A percentile compares a stretch with the other conserved stretches of the same genome.
Conservation (phyloP, 2,113 vertebrate species). For the Pedetes capensis region DNA sequence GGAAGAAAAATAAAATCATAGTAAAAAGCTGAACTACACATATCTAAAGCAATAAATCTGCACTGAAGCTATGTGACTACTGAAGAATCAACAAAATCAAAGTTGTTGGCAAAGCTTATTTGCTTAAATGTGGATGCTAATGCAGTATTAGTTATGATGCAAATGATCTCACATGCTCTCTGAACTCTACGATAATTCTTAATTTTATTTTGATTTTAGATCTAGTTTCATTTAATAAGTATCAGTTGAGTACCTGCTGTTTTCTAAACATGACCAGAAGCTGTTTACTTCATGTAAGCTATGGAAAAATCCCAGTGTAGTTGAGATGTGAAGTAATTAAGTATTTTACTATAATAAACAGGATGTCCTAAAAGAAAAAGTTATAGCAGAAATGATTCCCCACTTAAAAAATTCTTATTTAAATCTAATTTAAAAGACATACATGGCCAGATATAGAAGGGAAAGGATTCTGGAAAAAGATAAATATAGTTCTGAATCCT, state of each 20-base stretch:
- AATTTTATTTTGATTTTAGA: not conserved
- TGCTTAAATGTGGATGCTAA: not conserved
- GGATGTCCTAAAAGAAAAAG: not conserved
- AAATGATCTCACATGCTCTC: not conserved
- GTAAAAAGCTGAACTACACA: not conserved
- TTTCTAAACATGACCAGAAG: not conserved
- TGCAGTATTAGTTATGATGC: not conserved
- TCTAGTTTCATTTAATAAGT: not conserved
- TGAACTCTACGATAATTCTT: not conserved
- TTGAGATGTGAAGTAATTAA: not conserved
- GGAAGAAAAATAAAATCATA: constrained; percentile 7
- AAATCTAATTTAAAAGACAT: not conserved
- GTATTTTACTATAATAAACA: not conserved
- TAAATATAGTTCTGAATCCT: not conserved
- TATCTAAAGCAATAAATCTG: not conserved
- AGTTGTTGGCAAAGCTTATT: not conserved
- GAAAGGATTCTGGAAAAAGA: not conserved
- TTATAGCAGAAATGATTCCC: not conserved
- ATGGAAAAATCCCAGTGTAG: not conserved
- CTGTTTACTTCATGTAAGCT: not conserved
- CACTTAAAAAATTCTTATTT: not conserved
- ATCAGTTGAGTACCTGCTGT: not conserved
- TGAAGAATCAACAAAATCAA: not conserved
- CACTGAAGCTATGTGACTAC: not conserved
- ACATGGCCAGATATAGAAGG: not conserved